Conservation (phyloP, 1,140 invertebrate genomes). For the Ceratosolen fusciceps region DNA sequence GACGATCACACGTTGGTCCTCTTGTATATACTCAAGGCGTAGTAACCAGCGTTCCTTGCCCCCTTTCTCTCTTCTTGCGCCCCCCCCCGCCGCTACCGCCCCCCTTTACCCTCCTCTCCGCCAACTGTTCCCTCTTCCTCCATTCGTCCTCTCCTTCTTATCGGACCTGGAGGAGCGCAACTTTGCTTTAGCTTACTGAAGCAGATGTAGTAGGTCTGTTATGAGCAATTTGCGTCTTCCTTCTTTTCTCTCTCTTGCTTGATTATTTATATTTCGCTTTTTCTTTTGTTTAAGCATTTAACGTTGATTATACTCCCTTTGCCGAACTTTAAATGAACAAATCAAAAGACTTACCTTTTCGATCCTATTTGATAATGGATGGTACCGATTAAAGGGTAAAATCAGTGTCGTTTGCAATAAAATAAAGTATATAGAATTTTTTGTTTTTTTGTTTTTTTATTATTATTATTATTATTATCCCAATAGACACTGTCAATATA, state of each 20-base stretch:
- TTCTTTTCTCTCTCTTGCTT: not conserved
- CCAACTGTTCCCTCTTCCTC: not conserved
- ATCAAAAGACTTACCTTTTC: no score
- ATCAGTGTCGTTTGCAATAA: no score
- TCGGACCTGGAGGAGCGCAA: not conserved
- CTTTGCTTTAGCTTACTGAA: not conserved
- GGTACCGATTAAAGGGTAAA: not conserved
- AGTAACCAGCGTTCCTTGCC: conserved; percentile 30
- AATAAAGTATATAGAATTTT: no score
- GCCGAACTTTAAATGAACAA: not conserved
- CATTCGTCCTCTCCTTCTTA: not conserved
- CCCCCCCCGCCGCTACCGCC: not conserved
- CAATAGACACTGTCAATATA: no score
- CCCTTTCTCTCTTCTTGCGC: no score
- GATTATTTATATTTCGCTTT: not conserved
- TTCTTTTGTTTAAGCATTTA: not conserved
- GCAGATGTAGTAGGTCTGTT: not conserved
- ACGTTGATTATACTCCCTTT: not conserved
- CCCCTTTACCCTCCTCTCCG: not conserved
- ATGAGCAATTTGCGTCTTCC: not conserved
- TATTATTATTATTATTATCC: no score
- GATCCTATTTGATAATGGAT: not conserved
- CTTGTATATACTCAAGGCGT: conserved; percentile 37
- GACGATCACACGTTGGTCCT: conserved; percentile 52
- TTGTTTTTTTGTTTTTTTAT: no score